phyloP scores from a whole-genome alignment of 2,888 invertebrate species.

The Cheilosia soror region DNA sequence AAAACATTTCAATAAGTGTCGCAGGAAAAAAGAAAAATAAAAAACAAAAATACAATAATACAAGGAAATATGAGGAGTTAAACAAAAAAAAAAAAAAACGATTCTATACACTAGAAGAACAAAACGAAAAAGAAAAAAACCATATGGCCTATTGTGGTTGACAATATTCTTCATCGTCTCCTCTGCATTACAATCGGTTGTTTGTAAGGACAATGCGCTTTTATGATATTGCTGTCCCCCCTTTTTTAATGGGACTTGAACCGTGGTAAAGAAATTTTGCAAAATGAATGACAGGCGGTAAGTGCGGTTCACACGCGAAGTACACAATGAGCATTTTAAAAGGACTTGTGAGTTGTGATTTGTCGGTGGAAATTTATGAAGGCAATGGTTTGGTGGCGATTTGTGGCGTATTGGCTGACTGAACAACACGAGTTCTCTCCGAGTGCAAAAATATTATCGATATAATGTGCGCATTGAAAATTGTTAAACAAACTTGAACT shows the following conservation, averaged over 20 bases:
- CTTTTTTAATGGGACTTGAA: conserved; percentile 14
- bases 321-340: conserved; percentile 41
- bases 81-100: conserved; percentile 16
- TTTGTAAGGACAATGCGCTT: conserved; percentile 66
- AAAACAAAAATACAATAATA: conserved; percentile 12
- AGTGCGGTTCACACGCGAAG: conserved; percentile 60
- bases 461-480: too few species aligned
- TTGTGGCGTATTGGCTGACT: too few species aligned
- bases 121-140: conserved; percentile 9
- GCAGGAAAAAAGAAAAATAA: conserved; percentile 32
- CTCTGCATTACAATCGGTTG: conserved; percentile 54
- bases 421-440: too few species aligned
- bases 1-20: conserved; percentile 72
- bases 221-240: conserved; percentile 19
- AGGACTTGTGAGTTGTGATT: conserved; percentile 14
- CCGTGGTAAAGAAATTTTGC: conserved; percentile 22
- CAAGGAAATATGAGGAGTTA: conserved; percentile 49
- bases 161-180: conserved; percentile 44
- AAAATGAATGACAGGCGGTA: conserved; percentile 65
- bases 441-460: too few species aligned
- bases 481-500: too few species aligned
- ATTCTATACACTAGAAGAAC: conserved; percentile 21
- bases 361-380: conserved; percentile 27
- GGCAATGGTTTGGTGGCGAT: not conserved
- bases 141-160: conserved; percentile 65